Evolutionary conservation across 2,888 invertebrate genomes (phyloP).

Genomic region (Pherbina coryleti): DNA sequence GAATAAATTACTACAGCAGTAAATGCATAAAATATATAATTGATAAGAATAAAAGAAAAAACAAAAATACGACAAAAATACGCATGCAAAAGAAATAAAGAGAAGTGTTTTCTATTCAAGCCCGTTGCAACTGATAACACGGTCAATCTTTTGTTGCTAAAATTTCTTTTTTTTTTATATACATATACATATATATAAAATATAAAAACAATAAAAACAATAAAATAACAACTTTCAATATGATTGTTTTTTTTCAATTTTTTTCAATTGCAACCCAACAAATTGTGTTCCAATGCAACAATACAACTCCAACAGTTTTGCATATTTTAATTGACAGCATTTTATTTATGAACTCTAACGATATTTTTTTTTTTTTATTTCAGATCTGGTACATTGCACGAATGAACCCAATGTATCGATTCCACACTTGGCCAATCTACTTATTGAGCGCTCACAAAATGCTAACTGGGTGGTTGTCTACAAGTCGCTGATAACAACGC

Average conservation of each 20-base stretch:
- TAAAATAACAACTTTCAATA: neutral
- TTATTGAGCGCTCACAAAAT: conserved; percentile 98
- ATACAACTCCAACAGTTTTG: too few relatives aligned
- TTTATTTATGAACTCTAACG: neutral
- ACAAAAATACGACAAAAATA: neutral
- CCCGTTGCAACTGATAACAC: conserved; percentile 16
- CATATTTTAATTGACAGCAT: too few relatives aligned
- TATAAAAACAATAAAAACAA: neutral
- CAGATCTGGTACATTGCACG: conserved; percentile 99
- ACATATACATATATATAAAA: neutral
- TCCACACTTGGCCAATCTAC: conserved; percentile 97
- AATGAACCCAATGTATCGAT: conserved; percentile 99
- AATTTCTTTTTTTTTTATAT: neutral
- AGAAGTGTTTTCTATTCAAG: too few relatives aligned
- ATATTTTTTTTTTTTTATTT: conserved; percentile 56
- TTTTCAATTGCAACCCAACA: neutral
- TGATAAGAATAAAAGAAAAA: neutral
- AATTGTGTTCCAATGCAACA: too few relatives aligned
- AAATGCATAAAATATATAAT: neutral
- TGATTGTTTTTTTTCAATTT: neutral
- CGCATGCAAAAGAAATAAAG: too few relatives aligned
- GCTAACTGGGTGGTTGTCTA: conserved; percentile 99
- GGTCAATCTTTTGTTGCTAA: neutral
- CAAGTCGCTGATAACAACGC: conserved; percentile 97
- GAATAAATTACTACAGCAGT: neutral